Conservation (phyloP, 2,888 invertebrate genomes). For the Stegana nigrithorax region DNA sequence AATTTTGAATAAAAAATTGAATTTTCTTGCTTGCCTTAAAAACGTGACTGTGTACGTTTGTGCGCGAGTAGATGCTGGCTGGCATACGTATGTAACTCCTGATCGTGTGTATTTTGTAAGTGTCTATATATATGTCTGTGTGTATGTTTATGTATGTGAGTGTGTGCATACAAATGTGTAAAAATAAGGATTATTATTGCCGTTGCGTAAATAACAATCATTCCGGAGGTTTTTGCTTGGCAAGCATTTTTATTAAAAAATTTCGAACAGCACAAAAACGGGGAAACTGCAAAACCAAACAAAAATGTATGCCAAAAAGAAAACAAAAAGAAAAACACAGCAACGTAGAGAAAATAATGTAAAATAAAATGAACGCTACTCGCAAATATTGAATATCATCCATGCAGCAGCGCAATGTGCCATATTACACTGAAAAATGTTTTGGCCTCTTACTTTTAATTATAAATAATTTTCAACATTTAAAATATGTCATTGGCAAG, state of each 20-base stretch:
- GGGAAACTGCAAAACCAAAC: background rate
- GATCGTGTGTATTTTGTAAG: background rate
- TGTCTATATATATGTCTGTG: slow-evolving; percentile 6
- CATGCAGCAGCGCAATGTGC: background rate
- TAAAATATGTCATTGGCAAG: slow-evolving; percentile 60
- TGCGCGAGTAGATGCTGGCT: background rate
- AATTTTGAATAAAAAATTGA: slow-evolving; percentile 53
- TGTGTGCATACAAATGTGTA: slow-evolving; percentile 21
- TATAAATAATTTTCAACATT: slow-evolving; percentile 59
- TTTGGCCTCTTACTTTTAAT: slow-evolving; percentile 60
- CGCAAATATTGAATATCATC: background rate
- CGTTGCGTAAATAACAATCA: slow-evolving; percentile 63
- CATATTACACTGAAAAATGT: slow-evolving; percentile 33
- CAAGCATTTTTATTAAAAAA: slow-evolving; percentile 50
- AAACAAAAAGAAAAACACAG: slow-evolving; percentile 3
- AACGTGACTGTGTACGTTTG: background rate
- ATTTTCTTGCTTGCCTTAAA: slow-evolving; percentile 34
- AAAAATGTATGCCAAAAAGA: slow-evolving; percentile 21
- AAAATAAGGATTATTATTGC: slow-evolving; percentile 55
- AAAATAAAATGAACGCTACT: slow-evolving; percentile 9
- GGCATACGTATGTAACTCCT: slow-evolving; percentile 23
- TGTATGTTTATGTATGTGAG: slow-evolving; percentile 14
- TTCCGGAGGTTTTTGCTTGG: slow-evolving; percentile 39
- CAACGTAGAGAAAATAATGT: background rate
- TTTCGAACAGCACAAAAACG: too few species aligned